Evolutionary conservation across 2,888 invertebrate species (phyloP), one percentile per base, ranked within the genome.

Genomic region (Lepidocyrtoides sp.): DNA sequence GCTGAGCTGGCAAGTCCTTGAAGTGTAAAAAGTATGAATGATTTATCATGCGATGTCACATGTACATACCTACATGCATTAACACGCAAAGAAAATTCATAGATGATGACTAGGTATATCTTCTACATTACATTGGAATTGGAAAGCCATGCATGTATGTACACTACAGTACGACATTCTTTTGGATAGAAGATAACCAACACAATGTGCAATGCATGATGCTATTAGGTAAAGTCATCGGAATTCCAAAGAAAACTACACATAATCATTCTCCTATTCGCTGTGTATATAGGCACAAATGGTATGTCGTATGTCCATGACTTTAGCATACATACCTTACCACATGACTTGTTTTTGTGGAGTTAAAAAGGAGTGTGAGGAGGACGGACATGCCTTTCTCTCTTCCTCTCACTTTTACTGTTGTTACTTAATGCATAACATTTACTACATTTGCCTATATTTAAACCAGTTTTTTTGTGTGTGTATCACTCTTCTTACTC

Each of bases 1-100:
- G 91, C 86, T 91, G 86, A 86, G 91, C 85, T 91, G 91, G 91
- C 91, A 91, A 91, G 91, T 91, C 91, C 91, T 91, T 91, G 91
- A 91, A 91, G 91, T 91, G 91, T 86, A 91, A 91, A 91, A 91
- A 91, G 85, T 91, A 91, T 91, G 91, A 91, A 91, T 91, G 91
- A 91, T 91, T 91, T 91, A 91, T 91, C 91, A 91, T 91, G 91
- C 86, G 85, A 91, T 91, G 91, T 91, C 91, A 90, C 85, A 90
- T 85, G 85, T 85, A 90, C 85, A 85, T 85, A 85, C 83, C 44
- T 81, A 89, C 81, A 81, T 51, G 8, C 72, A n/a, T 23, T 20
- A n/a, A 29, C 32, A 17, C 32, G 29, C 29, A 8, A 12, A 72
- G 72, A 72, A 72, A 41, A 72, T 72, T 72, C 72, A 72, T 72